These are phyloP conservation scores for Heliocidaris erythrogramma DNA, from an alignment of 35 echinoderm and acorn worm genomes.

Conservation along the genomic window DNA sequence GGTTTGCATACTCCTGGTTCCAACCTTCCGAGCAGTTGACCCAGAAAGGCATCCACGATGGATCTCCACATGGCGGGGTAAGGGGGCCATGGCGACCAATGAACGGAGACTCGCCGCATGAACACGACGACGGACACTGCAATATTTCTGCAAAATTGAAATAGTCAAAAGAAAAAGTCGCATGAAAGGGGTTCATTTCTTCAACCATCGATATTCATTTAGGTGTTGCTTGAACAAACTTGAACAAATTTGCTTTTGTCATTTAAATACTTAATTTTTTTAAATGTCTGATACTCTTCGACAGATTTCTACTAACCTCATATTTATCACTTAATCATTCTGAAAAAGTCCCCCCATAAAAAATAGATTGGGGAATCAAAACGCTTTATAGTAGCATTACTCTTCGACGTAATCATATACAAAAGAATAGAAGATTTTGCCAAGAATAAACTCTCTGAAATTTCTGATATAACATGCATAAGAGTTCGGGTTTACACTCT, in stretches of 20 bases:
- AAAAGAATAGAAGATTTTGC: no score
- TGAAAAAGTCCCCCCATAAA: no score
- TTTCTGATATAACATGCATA: no score
- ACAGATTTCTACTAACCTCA: no score
- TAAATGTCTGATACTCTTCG: neutral
- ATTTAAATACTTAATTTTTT: neutral
- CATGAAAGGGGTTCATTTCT: no score
- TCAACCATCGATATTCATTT: neutral
- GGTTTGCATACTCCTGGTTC: neutral
- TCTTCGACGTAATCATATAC: no score
- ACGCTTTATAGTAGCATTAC: no score
- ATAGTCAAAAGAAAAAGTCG: neutral
- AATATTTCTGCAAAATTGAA: neutral
- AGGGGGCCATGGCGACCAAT: neutral
- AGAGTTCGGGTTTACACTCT: no score
- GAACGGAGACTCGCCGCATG: neutral
- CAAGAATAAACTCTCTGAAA: no score
- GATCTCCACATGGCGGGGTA: neutral
- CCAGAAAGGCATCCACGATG: neutral
- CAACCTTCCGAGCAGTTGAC: neutral
- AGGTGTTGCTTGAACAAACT: neutral
- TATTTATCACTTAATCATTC: no score
- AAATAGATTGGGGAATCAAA: no score
- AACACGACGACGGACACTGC: neutral
- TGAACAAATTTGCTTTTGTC: neutral